Evolutionary conservation across 2,113 vertebrate species (phyloP), one percentile per base, ranked within the genome.

Genomic region (Neodontobutis hainanensis): DNA sequence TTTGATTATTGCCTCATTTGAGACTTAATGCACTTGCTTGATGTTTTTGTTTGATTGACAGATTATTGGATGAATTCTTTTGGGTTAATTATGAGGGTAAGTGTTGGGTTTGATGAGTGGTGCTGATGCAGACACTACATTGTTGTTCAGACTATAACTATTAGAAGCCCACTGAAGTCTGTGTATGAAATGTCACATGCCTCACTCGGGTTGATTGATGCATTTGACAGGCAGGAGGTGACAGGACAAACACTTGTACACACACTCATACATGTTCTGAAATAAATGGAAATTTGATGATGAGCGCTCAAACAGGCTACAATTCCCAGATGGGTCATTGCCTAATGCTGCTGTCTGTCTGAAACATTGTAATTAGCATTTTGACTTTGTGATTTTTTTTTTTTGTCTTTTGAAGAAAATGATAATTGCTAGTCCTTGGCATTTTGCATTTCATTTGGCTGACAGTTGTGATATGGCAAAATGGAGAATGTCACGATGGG

Each of bases 401-500:
- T 47, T 6, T 10, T 27, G 36, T 46, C 65, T 67, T 70, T 57
- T 57, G 58, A 67, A 75, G 63, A 44, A 61, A 79, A 56, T 60
- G 42, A 45, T 83, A 81, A 85, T 86, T 89, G 77, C 55, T 32
- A 42, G 16, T 68, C 61, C 2, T 0, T 74, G 82, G 76, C 70
- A 60, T 77, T 77, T 76, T 71, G 69, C 51, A 32, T 71, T 70
- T 77, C 47, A n/a, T 72, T 70, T 5, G 60, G 55, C 50, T 61
- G 60, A 73, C 75, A 81, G 73, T 73, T 75, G 15, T 56, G 75
- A 83, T 76, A 58, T 40, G 53, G 77, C 74, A 53, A 70, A 80
- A 78, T 27, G 65, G 50, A 68, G 69, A 73, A 78, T 77, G 80
- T 60, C 86, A 81, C 89, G 67, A 52, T 57, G 61, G 84, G 75